Conservation (phyloP, 2,113 vertebrate genomes). For the Ctenodactylus gundi region DNA sequence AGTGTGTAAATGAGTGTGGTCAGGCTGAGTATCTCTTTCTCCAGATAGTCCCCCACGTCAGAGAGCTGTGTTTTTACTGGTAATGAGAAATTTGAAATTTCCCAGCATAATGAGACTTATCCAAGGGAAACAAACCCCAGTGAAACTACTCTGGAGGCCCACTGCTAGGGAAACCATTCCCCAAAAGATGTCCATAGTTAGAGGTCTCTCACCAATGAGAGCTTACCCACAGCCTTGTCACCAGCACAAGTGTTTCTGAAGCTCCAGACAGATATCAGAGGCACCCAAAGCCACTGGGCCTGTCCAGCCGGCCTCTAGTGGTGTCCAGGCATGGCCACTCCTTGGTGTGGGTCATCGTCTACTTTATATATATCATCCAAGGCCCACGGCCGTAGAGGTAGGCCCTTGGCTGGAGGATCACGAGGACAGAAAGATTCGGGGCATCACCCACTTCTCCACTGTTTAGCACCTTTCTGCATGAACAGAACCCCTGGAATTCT, state of each 20-base stretch:
- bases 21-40: background rate
- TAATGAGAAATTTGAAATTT: conserved; percentile 15
- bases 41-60: background rate
- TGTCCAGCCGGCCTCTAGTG: background rate
- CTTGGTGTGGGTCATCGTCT: background rate
- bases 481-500: background rate
- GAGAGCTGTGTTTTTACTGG: background rate
- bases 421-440: background rate
- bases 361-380: background rate
- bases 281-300: background rate
- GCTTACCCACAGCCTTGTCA: background rate
- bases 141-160: background rate
- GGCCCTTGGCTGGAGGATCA: background rate
- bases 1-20: background rate
- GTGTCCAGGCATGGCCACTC: background rate
- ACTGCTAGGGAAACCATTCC: background rate
- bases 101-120: background rate
- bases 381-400: background rate
- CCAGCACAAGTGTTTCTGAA: background rate
- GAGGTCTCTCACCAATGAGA: background rate
- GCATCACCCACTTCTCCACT: background rate
- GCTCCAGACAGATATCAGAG: background rate
- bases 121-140: background rate
- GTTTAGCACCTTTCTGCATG: background rate
- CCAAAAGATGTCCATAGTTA: background rate